These are phyloP conservation scores for Drosophila malerkotliana DNA, from an alignment of 1,140 invertebrate species.

Conservation along the genomic window DNA sequence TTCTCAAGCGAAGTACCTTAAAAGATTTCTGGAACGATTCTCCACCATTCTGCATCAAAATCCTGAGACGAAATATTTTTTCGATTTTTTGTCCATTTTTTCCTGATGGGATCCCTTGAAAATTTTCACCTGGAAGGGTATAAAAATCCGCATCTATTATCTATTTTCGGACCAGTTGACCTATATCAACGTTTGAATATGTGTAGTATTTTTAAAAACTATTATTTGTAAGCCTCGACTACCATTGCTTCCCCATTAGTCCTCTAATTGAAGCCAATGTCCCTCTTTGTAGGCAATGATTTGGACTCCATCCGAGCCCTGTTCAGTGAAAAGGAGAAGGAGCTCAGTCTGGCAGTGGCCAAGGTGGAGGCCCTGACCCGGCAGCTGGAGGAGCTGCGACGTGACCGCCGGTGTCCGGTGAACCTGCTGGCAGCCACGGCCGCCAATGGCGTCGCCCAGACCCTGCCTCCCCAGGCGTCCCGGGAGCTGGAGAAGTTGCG, in stretches of 20 bases:
- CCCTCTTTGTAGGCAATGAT: slow-evolving; percentile 90
- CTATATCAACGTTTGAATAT: too few relatives aligned
- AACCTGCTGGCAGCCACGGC: slow-evolving; percentile 70
- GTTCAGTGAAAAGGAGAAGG: slow-evolving; percentile 99
- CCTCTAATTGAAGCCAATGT: background rate
- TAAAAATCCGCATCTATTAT: too few relatives aligned
- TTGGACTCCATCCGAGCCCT: slow-evolving; percentile 97
- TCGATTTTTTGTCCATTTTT: too few relatives aligned
- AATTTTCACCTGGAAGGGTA: too few relatives aligned
- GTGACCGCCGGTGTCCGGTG: slow-evolving; percentile 86
- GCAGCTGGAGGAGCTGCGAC: slow-evolving; percentile 94
- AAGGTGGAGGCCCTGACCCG: slow-evolving; percentile 97
- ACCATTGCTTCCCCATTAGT: background rate
- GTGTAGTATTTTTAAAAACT: too few relatives aligned
- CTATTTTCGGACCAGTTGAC: too few relatives aligned
- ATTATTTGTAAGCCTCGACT: background rate
- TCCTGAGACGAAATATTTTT: too few relatives aligned
- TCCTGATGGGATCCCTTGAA: too few relatives aligned
- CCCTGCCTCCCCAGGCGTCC: slow-evolving; percentile 89
- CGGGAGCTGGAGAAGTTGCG: slow-evolving; percentile 95
- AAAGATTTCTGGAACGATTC: too few relatives aligned
- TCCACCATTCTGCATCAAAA: too few relatives aligned
- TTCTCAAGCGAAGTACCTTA: too few relatives aligned
- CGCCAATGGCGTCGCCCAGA: slow-evolving; percentile 82
- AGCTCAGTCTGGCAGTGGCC: slow-evolving; percentile 95